These are phyloP conservation scores for Numenius phaeopus DNA, from an alignment of 2,797 vertebrate genomes.

Conservation along the genomic window DNA sequence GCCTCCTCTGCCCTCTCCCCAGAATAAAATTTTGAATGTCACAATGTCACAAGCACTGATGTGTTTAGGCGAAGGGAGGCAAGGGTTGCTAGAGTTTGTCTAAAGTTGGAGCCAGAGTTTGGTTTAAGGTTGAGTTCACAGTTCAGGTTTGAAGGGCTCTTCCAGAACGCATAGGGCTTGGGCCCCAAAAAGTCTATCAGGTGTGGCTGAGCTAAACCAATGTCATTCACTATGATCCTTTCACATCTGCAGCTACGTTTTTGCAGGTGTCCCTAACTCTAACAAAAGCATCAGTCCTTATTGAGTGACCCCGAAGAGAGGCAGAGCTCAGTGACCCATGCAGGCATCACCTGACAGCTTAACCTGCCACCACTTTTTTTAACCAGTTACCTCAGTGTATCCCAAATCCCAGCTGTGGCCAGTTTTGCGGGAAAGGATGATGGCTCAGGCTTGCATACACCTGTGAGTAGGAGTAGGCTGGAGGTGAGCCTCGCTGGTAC, in stretches of 20 bases:
- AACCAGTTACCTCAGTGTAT: not conserved
- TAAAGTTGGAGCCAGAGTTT: not conserved
- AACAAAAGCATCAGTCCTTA: not conserved
- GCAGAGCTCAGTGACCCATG: not conserved
- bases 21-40: not conserved
- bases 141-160: not conserved
- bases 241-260: not conserved
- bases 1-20: not conserved
- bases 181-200: not conserved
- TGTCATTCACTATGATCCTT: not conserved
- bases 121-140: not conserved
- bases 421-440: fast-evolving
- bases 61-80: not conserved
- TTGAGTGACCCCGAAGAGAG: not conserved
- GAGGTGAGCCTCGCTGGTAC: not conserved
- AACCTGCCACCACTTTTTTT: not conserved
- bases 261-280: not conserved
- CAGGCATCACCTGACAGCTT: not conserved
- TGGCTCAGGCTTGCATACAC: not conserved
- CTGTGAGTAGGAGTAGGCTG: fast-evolving
- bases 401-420: not conserved
- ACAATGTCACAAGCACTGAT: not conserved
- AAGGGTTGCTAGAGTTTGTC: not conserved
- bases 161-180: not conserved
- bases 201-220: not conserved